Conservation (phyloP, 1,140 invertebrate species). For the Eupristina koningsbergeri region DNA sequence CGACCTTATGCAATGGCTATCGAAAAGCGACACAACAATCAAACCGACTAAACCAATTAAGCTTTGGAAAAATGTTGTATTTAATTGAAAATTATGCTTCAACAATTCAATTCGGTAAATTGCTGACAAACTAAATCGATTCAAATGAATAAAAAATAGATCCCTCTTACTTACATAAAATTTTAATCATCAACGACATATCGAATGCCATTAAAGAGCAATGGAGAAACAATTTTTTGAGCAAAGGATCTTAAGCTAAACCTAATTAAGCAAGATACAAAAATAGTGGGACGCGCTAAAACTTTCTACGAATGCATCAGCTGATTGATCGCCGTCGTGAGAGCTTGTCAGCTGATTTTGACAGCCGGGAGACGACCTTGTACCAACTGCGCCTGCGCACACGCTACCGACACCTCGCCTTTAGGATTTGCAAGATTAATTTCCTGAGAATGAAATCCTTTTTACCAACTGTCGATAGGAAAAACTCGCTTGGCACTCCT, state of each 20-base stretch:
- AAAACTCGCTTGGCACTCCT: neutral
- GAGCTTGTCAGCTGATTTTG: constrained; percentile 62
- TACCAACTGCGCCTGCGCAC: neutral
- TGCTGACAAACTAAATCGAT: too few species aligned
- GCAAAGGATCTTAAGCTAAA: too few species aligned
- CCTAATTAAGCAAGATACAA: too few species aligned
- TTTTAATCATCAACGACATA: too few species aligned
- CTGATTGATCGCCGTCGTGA: constrained; percentile 56
- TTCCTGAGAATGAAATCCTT: constrained; percentile 38
- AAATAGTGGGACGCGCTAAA: neutral
- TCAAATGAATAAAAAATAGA: too few species aligned
- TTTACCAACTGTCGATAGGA: constrained; percentile 41
- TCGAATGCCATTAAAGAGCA: too few species aligned
- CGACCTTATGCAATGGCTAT: neutral
- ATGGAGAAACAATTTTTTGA: too few species aligned
- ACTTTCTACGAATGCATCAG: constrained; percentile 46
- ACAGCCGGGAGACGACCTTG: constrained; percentile 50
- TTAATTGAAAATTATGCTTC: too few species aligned
- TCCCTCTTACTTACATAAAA: too few species aligned
- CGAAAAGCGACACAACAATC: too few species aligned
- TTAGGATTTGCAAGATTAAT: neutral
- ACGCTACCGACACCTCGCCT: neutral
- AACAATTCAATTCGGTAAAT: too few species aligned
- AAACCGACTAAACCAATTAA: neutral
- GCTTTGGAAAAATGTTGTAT: neutral